These are phyloP conservation scores for Sycobia sp. DNA, from an alignment of 1,140 invertebrate species.

Conservation along the genomic window DNA sequence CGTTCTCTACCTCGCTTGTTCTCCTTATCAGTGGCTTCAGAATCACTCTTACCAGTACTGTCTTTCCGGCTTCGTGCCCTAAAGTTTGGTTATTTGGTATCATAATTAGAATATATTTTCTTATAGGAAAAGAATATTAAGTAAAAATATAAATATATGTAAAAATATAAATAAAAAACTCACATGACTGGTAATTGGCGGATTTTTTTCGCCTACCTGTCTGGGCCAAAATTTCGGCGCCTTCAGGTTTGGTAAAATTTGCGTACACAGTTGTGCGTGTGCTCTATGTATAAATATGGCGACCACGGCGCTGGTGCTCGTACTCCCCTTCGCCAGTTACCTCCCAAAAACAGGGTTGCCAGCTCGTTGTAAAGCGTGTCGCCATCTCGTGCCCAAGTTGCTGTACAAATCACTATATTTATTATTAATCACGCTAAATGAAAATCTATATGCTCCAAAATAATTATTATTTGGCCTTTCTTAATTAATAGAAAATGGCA, in stretches of 20 bases:
- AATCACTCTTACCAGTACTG: conserved; percentile 62
- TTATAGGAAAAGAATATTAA: not conserved
- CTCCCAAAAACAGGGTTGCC: too few relatives aligned
- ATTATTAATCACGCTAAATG: not conserved
- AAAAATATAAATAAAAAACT: conserved; percentile 8
- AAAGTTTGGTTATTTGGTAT: conserved; percentile 36
- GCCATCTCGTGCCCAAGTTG: conserved; percentile 1
- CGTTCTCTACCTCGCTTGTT: conserved; percentile 73
- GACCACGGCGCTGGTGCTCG: conserved; percentile 12
- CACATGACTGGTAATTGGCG: conserved; percentile 26
- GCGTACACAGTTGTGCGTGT: conserved; percentile 12
- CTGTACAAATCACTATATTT: too few relatives aligned
- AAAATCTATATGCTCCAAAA: too few relatives aligned
- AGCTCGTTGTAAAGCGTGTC: too few relatives aligned
- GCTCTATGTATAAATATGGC: conserved; percentile 34
- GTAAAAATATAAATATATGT: not conserved
- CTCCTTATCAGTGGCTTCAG: conserved; percentile 70
- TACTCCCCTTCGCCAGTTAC: too few relatives aligned
- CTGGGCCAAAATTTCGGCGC: conserved; percentile 15
- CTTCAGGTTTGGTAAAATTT: not conserved
- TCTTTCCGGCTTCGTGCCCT: conserved; percentile 70
- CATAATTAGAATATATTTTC: not conserved
- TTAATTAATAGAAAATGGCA: too few relatives aligned
- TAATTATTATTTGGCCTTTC: too few relatives aligned
- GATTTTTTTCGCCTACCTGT: conserved; percentile 5